Percentiles rank a stretch among this genome's conserved stretches.
phyloP scores from a whole-genome alignment of 1,140 invertebrate species.

The Cecropterus lyciades region DNA sequence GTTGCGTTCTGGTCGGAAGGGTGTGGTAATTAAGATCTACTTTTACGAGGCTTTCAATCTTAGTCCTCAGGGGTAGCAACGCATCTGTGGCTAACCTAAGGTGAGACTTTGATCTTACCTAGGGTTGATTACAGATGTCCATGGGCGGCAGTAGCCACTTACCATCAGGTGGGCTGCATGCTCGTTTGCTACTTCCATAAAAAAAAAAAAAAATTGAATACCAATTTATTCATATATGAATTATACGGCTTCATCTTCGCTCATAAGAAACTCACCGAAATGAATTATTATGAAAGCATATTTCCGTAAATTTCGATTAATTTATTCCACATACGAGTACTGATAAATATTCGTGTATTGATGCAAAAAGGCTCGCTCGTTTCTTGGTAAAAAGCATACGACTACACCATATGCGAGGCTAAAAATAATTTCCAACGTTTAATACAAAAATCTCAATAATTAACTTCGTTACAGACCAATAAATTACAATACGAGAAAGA shows the following conservation, averaged over 20 bases:
- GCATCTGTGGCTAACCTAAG: no score
- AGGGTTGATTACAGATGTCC: no score
- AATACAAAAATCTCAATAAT: conserved; percentile 84
- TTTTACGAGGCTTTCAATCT: no score
- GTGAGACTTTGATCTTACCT: no score
- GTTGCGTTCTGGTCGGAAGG: no score
- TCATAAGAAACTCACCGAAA: conserved; percentile 7
- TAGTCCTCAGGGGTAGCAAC: no score
- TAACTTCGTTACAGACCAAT: conserved; percentile 83
- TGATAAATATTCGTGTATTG: conserved; percentile 34
- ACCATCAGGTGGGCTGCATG: no score
- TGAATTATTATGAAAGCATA: conserved; percentile 29
- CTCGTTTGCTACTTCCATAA: no score
- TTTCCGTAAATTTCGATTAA: conserved; percentile 32
- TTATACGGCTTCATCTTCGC: neutral
- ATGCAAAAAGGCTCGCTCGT: conserved; percentile 43
- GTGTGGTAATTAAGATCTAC: no score
- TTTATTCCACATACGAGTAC: conserved; percentile 24
- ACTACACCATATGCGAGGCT: conserved; percentile 58
- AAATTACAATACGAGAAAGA: conserved; percentile 83
- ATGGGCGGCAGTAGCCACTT: no score
- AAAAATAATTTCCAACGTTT: conserved; percentile 83
- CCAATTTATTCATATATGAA: no score
- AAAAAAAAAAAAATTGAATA: no score
- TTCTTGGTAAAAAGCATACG: conserved; percentile 67